Percentiles rank a stretch among this genome's conserved stretches.
Evolutionary conservation across 2,797 vertebrate genomes (phyloP).

Genomic region (Poliocrania exsul): DNA sequence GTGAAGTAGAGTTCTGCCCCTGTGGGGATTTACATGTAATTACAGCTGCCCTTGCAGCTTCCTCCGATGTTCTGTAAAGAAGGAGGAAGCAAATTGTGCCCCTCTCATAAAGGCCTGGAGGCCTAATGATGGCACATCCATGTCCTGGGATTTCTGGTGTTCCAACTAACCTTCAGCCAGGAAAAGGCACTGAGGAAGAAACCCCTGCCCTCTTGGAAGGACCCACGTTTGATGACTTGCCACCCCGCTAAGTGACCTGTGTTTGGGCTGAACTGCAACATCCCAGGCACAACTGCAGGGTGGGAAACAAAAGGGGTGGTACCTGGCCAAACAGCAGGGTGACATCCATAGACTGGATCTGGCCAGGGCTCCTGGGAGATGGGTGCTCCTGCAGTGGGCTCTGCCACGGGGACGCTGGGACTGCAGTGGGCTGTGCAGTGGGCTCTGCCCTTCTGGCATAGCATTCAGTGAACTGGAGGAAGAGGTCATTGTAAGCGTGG

Average conservation of each 20-base stretch:
- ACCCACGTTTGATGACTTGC: neutral
- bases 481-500: fast-evolving
- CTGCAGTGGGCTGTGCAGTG: neutral
- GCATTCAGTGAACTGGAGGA: too few species aligned
- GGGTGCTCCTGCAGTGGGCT: neutral
- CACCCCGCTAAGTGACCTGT: neutral
- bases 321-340: neutral
- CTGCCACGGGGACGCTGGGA: neutral
- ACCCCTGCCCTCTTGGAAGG: neutral
- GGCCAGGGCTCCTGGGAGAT: neutral
- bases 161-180: fast-evolving
- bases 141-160: neutral
- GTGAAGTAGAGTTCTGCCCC: neutral
- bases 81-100: neutral
- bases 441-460: neutral
- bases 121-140: fast-evolving
- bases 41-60: neutral
- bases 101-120: neutral
- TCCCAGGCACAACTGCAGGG: neutral
- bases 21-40: constrained; percentile 32
- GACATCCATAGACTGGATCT: neutral
- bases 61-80: neutral
- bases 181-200: neutral
- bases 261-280: neutral
- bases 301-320: neutral